Evolutionary conservation across 2,888 invertebrate genomes (phyloP), one percentile per base, ranked within the genome.

Genomic region (Cepaea hortensis): DNA sequence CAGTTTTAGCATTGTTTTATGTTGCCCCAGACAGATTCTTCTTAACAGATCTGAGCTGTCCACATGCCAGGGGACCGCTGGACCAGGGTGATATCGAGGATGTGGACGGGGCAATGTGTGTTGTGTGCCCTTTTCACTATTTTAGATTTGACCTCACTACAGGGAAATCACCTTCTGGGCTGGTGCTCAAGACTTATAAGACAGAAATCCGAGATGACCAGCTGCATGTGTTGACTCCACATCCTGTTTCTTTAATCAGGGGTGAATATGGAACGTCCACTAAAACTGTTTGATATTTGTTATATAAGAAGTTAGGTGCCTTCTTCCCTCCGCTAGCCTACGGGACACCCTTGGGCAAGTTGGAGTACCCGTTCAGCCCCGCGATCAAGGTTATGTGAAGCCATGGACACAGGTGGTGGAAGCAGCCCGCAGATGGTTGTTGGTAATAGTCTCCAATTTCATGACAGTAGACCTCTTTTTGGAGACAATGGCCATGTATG

Each of bases 51-150:
- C 23, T 81, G 68, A 62, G 55, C 23, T 87, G 84, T 46, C 85
- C 87, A 18, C 85, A 82, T 55, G 73, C 85, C 75, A 79, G 50
- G 9, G 88, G 88, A 3, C 88, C 88, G 0, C 68, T 88, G 1
- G 88, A 88, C n/a, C 87, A 88, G 48, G 88, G 88, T 0, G 87
- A 87, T 18, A 88, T 88, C 3, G 88, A 88, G 72, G 88, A 88
- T 3, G 20, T 85, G n/a, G 84, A 76, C n/a, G 87, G 75, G n/a
- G 61, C 9, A 23, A 73, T 76, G 35, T 46, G 23, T 20, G 23
- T 88, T 23, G 81, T 65, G n/a, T 88, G 88, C n/a, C 88, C 88
- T 20, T 4, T 87, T 18, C 88, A 88, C 46, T 87, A 79, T 73
- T 88, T 80, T 83, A 85, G 70, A 76, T 88, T 87, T 86, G 85